Evolutionary conservation across 1,140 invertebrate species (phyloP).

Genomic region (Hyposmocoma kahamanoa): DNA sequence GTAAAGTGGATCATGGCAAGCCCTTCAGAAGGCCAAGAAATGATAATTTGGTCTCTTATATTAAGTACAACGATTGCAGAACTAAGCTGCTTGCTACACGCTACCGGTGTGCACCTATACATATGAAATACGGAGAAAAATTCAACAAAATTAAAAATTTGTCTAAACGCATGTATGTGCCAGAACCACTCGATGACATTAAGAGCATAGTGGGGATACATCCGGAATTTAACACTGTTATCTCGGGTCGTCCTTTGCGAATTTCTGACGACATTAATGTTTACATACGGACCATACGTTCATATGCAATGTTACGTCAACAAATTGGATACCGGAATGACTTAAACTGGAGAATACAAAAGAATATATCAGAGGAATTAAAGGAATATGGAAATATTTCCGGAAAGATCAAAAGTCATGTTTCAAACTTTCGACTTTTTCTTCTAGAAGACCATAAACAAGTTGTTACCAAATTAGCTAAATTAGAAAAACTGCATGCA

Average conservation of each 20-base stretch:
- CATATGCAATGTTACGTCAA: slow-evolving; percentile 74
- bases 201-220: slow-evolving; percentile 76
- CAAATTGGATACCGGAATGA: slow-evolving; percentile 76
- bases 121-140: too few relatives aligned
- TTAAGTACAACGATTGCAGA: slow-evolving; percentile 65
- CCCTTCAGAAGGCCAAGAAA: slow-evolving; percentile 50
- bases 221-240: slow-evolving; percentile 77
- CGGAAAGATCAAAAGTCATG: slow-evolving; percentile 70
- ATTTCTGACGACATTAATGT: slow-evolving; percentile 74
- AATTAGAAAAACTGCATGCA: slow-evolving; percentile 66
- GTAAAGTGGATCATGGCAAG: too few relatives aligned
- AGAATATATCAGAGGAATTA: slow-evolving; percentile 74
- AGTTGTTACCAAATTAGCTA: slow-evolving; percentile 72
- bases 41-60: slow-evolving; percentile 58
- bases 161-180: slow-evolving; percentile 55
- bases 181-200: slow-evolving; percentile 54
- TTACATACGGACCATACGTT: slow-evolving; percentile 74
- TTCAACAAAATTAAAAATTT: slow-evolving; percentile 62
- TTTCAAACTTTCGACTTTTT: slow-evolving; percentile 77
- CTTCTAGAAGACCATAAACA: slow-evolving; percentile 76
- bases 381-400: slow-evolving; percentile 69
- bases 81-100: too few relatives aligned
- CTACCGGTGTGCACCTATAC: too few relatives aligned
- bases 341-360: slow-evolving; percentile 75
- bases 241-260: slow-evolving; percentile 74